These are phyloP conservation scores for Sparidentex hasta DNA, from an alignment of 2,797 vertebrate species.

Conservation along the genomic window DNA sequence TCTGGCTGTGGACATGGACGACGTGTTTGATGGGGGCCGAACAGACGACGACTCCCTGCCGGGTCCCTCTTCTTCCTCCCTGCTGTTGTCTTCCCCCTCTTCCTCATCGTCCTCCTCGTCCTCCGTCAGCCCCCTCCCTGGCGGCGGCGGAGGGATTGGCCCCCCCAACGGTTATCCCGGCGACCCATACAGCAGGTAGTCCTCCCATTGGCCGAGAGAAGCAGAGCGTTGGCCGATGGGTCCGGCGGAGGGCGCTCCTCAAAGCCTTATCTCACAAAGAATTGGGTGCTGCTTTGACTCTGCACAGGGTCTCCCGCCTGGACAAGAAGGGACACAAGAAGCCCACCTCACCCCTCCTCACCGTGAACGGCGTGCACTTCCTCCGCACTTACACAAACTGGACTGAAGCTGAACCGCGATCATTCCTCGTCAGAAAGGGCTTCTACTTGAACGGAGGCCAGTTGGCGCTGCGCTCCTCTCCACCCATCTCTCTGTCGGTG, in stretches of 20 bases:
- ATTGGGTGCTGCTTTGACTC: slow-evolving; percentile 79
- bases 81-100: slow-evolving; percentile 65
- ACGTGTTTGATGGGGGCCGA: slow-evolving; percentile 70
- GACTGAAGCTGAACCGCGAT: slow-evolving; percentile 58
- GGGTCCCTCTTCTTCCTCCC: slow-evolving; percentile 70
- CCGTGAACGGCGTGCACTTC: slow-evolving; percentile 55
- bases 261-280: slow-evolving; percentile 78
- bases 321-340: slow-evolving; percentile 57
- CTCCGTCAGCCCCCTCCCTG: slow-evolving; percentile 63
- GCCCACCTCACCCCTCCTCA: neutral
- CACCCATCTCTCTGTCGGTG: slow-evolving; percentile 33
- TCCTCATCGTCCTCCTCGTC: slow-evolving; percentile 66
- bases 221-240: slow-evolving; percentile 2
- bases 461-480: slow-evolving; percentile 50
- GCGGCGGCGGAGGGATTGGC: slow-evolving; percentile 9
- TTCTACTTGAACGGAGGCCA: slow-evolving; percentile 75
- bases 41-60: slow-evolving; percentile 64
- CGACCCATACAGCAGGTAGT: slow-evolving; percentile 87
- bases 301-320: slow-evolving; percentile 54
- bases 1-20: slow-evolving; percentile 65
- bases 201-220: slow-evolving; percentile 29
- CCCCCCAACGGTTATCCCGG: slow-evolving; percentile 69
- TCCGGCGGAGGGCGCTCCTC: slow-evolving; percentile 36
- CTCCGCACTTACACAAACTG: slow-evolving; percentile 66
- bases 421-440: slow-evolving; percentile 81